These are phyloP conservation scores for Andrena bicolor DNA, from an alignment of 2,888 invertebrate species.

Conservation along the genomic window DNA sequence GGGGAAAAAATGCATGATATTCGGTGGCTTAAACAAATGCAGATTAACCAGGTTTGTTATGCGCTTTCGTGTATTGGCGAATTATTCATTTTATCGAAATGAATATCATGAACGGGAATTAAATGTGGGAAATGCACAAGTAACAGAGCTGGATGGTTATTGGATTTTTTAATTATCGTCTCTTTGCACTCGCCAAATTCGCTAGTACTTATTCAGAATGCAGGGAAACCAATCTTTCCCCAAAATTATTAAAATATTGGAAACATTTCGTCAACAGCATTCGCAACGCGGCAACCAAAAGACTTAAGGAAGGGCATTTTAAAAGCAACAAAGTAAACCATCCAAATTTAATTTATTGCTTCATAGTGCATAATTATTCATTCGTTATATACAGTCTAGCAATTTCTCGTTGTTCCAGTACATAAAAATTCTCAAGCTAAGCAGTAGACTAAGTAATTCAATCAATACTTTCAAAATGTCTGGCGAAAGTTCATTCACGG, in stretches of 20 bases:
- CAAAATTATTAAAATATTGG: background rate
- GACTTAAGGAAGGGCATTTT: background rate
- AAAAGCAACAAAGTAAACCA: no score
- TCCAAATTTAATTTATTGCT: no score
- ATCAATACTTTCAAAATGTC: no score
- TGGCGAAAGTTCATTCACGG: no score
- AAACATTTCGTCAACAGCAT: background rate
- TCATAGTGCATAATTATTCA: background rate
- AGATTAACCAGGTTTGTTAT: slow-evolving; percentile 5
- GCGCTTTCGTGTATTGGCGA: slow-evolving; percentile 5
- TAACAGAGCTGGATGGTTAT: background rate
- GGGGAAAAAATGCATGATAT: background rate
- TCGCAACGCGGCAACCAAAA: background rate
- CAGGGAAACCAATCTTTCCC: background rate
- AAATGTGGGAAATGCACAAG: background rate
- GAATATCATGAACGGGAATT: slow-evolving; percentile 13
- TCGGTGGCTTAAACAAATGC: slow-evolving; percentile 10
- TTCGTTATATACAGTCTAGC: no score
- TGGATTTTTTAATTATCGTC: slow-evolving; percentile 21
- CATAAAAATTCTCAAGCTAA: no score
- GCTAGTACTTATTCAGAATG: no score
- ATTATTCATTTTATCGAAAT: slow-evolving; percentile 19
- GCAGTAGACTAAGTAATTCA: no score
- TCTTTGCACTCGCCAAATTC: background rate
- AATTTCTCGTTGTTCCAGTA: no score